Conservation (phyloP, 2,888 invertebrate genomes). For the Acleris sparsana region DNA sequence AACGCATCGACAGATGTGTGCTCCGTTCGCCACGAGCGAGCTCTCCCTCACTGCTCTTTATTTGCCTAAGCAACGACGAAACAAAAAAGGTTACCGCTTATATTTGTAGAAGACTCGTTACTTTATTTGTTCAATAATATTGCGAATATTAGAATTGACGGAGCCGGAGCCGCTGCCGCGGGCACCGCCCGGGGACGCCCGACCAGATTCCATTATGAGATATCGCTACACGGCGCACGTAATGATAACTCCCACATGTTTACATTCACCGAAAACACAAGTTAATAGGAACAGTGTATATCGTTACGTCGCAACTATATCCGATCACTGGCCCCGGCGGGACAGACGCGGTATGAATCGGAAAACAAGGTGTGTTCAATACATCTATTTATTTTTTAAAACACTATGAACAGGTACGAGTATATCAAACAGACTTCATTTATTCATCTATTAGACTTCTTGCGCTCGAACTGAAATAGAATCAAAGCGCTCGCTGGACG, state of each 20-base stretch:
- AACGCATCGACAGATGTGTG: too few relatives aligned
- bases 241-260: constrained; percentile 12
- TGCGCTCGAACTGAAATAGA: too few relatives aligned
- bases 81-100: background rate
- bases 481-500: too few relatives aligned
- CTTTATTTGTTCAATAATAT: constrained; percentile 18
- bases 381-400: too few relatives aligned
- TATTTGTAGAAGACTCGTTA: constrained; percentile 8
- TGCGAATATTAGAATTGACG: constrained; percentile 8
- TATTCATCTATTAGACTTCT: too few relatives aligned
- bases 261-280: background rate
- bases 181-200: constrained; percentile 15
- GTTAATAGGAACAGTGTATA: background rate
- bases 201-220: constrained; percentile 33
- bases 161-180: constrained; percentile 2
- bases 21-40: too few relatives aligned
- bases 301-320: background rate
- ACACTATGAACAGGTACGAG: too few relatives aligned
- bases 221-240: constrained; percentile 21
- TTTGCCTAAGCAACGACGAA: background rate
- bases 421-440: too few relatives aligned
- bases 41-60: too few relatives aligned
- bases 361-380: too few relatives aligned
- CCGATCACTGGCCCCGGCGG: too few relatives aligned
- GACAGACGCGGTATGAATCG: too few relatives aligned